Base-by-base conservation (phyloP, 2,113 vertebrate species). In the Oreochromis tanganicae region DNA sequence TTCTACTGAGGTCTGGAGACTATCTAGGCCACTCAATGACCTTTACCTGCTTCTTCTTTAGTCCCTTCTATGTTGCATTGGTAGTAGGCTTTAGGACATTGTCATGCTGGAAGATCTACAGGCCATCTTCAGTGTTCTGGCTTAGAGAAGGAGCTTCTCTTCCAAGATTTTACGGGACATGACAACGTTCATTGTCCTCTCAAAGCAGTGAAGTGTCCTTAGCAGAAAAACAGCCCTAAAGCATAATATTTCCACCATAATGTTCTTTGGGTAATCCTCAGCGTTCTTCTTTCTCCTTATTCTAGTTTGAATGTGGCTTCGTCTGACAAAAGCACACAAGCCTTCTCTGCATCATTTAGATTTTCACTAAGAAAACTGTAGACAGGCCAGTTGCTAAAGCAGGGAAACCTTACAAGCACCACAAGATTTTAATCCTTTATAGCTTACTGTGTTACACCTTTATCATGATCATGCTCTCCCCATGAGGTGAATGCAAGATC, bases 321-420 rank as follows among this genome's bases (percentile, higher is more conserved):
- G 2, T 66, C 61, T n/a, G 17, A 66, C 61, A 66, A 66, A 66
- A 66, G 32, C 61, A 63, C 59, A 63, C 59, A 11, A 34, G 9
- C 59, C 61, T 36, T 66, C 61, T 36, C 17, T 66, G 32, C 36
- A 12, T 3, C 61, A 66, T 66, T 36, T 36, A n/a, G 9, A 63
- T 36, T 36, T 63, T 63, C 0, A 0, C 32, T 34, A 27, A 6
- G 32, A 5, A 34, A 34, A 34, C 32, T 63, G 2, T n/a, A 63
- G 59, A 63, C 32, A 66, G 61, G 32, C 61, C 61, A 66, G 61
- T 66, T 66, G 32, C 61, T 66, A 66, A 36, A 66, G 61, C 61
- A 66, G 32, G 32, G 32, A 36, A 66, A 66, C 61, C 34, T 66
- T n/a, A n/a, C 61, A 66, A 66, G 17, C 32, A 66, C 17, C 32